A percentile compares a stretch with the other conserved stretches of the same genome.
These are phyloP conservation scores for Tupaia tana DNA, from an alignment of 2,113 vertebrate genomes.

Conservation along the genomic window DNA sequence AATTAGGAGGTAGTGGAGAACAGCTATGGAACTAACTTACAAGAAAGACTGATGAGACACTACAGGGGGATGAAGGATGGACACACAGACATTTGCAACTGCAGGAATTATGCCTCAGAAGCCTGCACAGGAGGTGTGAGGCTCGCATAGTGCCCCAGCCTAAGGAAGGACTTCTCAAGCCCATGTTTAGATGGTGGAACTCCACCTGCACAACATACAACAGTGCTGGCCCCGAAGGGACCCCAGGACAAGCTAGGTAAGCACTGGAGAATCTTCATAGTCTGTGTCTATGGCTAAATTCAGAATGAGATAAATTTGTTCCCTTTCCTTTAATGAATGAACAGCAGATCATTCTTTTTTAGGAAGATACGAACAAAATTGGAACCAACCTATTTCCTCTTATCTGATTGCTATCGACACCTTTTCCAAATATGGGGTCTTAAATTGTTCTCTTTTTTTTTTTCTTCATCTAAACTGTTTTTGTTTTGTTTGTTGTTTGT, in stretches of 20 bases:
- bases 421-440: slow-evolving; percentile 32
- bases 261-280: neutral
- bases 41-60: slow-evolving; percentile 15
- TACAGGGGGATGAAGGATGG: neutral
- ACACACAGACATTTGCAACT: neutral
- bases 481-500: neutral
- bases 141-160: neutral
- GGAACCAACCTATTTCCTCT: neutral
- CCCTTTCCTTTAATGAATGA: slow-evolving; percentile 11
- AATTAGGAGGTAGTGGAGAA: neutral
- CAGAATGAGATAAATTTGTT: neutral
- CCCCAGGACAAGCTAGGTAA: neutral
- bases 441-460: slow-evolving; percentile 17
- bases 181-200: neutral
- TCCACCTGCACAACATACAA: neutral
- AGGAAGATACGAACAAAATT: slow-evolving; percentile 36
- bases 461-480: slow-evolving; percentile 39
- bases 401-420: neutral
- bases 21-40: neutral
- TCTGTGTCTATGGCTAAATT: neutral
- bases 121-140: neutral
- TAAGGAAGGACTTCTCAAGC: neutral
- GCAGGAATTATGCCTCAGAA: neutral
- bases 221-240: neutral
- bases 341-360: neutral